Evolutionary conservation across 2,797 vertebrate genomes (phyloP).

Genomic region (Streptopelia turtur): DNA sequence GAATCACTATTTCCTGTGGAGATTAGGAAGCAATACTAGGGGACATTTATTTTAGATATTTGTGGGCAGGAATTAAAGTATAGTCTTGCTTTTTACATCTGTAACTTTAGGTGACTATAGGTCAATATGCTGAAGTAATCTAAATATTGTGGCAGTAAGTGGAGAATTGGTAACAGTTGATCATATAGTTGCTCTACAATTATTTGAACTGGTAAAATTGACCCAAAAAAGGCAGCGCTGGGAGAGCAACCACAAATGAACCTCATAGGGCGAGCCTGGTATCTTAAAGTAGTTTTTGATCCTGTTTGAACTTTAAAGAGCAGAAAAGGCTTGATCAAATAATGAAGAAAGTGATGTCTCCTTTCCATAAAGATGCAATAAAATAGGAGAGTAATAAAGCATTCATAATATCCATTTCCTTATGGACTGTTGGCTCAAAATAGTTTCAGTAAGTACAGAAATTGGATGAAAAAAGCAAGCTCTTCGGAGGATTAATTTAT

Average conservation of each 20-base stretch:
- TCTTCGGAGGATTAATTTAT: background rate
- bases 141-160: background rate
- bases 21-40: background rate
- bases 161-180: background rate
- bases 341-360: background rate
- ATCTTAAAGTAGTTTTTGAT: background rate
- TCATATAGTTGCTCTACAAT: background rate
- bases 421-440: rapidly evolving
- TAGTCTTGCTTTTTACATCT: background rate
- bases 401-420: background rate
- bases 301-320: background rate
- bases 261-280: background rate
- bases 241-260: background rate
- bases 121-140: background rate
- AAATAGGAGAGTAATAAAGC: background rate
- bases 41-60: background rate
- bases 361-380: background rate
- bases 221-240: background rate
- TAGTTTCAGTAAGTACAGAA: background rate
- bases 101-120: background rate
- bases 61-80: background rate
- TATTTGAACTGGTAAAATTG: background rate
- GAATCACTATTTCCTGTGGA: background rate
- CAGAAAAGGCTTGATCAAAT: background rate
- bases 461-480: background rate